Percentiles rank a stretch among this genome's conserved stretches.
phyloP scores from a whole-genome alignment of 2,113 vertebrate genomes.

The Stigmatopora argus region DNA sequence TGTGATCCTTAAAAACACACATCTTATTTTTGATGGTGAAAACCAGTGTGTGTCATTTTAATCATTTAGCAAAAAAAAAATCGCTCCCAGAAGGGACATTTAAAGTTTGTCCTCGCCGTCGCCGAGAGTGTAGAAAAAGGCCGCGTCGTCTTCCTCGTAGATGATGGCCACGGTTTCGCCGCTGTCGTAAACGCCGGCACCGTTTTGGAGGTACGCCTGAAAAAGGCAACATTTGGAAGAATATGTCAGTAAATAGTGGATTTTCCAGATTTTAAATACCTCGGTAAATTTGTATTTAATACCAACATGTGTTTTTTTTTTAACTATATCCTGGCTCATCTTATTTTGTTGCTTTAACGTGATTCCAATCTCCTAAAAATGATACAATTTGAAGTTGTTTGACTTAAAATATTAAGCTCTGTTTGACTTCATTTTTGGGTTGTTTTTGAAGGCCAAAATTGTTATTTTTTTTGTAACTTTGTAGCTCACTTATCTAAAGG shows the following conservation, averaged over 20 bases:
- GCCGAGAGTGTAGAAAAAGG: conserved; percentile 50
- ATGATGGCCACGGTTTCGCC: conserved; percentile 65
- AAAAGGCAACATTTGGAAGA: background rate
- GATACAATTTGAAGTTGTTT: too few relatives aligned
- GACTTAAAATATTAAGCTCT: too few relatives aligned
- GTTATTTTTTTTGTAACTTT: too few relatives aligned
- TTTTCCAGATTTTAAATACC: too few relatives aligned
- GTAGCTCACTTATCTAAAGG: too few relatives aligned
- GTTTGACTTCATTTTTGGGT: too few relatives aligned
- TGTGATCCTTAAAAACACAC: conserved; percentile 9
- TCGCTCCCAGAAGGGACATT: conserved; percentile 6
- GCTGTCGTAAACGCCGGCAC: conserved; percentile 23
- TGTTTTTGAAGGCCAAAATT: too few relatives aligned
- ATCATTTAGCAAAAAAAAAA: background rate
- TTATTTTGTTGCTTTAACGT: too few relatives aligned
- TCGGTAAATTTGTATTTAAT: too few relatives aligned
- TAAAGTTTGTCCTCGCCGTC: conserved; percentile 16
- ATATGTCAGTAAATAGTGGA: background rate
- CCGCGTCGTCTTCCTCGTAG: conserved; percentile 62
- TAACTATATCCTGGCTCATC: too few relatives aligned
- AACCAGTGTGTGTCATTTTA: conserved; percentile 3
- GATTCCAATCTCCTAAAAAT: too few relatives aligned
- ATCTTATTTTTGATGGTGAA: conserved; percentile 27
- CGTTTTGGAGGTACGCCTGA: conserved; percentile 66
- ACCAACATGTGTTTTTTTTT: too few relatives aligned